A percentile compares a stretch with the other conserved stretches of the same genome.
Evolutionary conservation across 2,797 vertebrate genomes (phyloP).

Genomic region (Ptychadena robeensis): DNA sequence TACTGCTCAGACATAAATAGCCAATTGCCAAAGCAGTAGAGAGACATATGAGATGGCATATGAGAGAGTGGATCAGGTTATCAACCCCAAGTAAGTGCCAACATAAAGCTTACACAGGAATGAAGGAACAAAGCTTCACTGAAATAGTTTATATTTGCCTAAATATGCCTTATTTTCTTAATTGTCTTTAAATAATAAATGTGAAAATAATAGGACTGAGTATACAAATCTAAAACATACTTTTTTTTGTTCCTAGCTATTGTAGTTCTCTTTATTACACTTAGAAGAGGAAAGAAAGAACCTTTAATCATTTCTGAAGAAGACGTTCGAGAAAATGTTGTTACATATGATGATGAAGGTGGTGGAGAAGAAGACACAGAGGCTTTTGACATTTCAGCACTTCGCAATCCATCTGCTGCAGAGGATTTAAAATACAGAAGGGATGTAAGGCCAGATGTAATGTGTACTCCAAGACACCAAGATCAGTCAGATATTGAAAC

Average conservation of each 20-base stretch:
- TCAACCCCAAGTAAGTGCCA: too few relatives aligned
- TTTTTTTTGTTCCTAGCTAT: slow-evolving; percentile 80
- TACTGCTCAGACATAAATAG: too few relatives aligned
- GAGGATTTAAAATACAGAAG: slow-evolving; percentile 92
- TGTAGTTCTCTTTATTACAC: slow-evolving; percentile 93
- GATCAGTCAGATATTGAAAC: slow-evolving; percentile 77
- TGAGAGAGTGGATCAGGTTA: too few relatives aligned
- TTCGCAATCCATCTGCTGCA: slow-evolving; percentile 90
- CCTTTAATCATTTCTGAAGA: slow-evolving; percentile 95
- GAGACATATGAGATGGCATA: too few relatives aligned
- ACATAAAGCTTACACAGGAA: too few relatives aligned
- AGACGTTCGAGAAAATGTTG: slow-evolving; percentile 94
- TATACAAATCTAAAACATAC: slow-evolving; percentile 41
- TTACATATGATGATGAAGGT: slow-evolving; percentile 96
- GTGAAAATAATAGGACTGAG: neutral
- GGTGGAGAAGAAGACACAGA: slow-evolving; percentile 97
- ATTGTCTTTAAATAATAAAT: neutral
- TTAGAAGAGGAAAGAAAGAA: slow-evolving; percentile 93
- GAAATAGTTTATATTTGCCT: too few relatives aligned
- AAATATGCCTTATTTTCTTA: too few relatives aligned
- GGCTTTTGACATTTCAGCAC: slow-evolving; percentile 94
- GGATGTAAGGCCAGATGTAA: slow-evolving; percentile 87
- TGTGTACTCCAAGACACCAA: slow-evolving; percentile 72
- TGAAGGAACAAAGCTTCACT: too few relatives aligned
- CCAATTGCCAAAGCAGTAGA: too few relatives aligned